Percentiles rank a stretch among this genome's conserved stretches.
These are phyloP conservation scores for Clepsis dumicolana DNA, from an alignment of 2,888 invertebrate genomes.

Conservation along the genomic window DNA sequence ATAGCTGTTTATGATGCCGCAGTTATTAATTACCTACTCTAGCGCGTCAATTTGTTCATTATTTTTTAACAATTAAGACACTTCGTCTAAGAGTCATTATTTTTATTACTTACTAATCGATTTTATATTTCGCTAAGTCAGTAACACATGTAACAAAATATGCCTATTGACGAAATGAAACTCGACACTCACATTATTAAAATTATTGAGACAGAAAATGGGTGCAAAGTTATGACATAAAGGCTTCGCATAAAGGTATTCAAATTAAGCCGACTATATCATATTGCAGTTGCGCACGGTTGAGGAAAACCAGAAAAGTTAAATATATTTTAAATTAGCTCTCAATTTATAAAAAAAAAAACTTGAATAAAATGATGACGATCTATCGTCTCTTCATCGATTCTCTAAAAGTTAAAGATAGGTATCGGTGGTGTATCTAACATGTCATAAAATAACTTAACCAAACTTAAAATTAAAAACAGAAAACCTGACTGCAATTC, in stretches of 20 bases:
- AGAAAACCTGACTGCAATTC: no score
- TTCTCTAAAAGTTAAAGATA: no score
- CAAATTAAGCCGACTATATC: background rate
- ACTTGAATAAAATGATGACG: no score
- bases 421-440: no score
- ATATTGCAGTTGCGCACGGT: no score
- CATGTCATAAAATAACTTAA: no score
- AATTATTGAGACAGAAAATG: background rate
- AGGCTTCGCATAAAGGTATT: background rate
- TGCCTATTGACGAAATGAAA: background rate
- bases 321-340: constrained; percentile 1
- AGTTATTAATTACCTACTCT: background rate
- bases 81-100: background rate
- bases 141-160: background rate
- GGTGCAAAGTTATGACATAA: background rate
- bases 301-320: no score
- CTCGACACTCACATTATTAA: background rate
- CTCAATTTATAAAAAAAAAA: no score
- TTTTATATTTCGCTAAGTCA: background rate
- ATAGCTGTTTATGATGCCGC: background rate
- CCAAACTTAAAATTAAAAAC: no score
- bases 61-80: background rate
- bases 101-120: background rate
- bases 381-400: no score
- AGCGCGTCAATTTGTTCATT: background rate